Base-by-base conservation (phyloP, 1,140 invertebrate species). In the Wiebesia pumilae region DNA sequence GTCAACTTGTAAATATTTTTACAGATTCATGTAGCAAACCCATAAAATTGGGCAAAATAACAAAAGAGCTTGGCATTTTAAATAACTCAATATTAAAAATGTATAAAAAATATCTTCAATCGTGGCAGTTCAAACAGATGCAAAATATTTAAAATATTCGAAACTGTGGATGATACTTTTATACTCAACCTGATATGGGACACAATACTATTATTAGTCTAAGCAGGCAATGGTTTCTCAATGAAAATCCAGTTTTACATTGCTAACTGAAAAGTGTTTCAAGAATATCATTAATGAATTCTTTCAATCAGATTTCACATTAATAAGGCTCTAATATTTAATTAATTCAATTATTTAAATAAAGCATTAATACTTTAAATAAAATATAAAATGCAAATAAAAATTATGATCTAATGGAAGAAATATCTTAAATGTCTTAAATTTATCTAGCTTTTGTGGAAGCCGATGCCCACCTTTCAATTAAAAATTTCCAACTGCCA, bases 381-480 rank as follows among this genome's bases (percentile, higher is more conserved):
- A 62, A 69, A 75, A 83, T 54, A 83, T 40, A 47, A 69, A 65
- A 80, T 54, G 1, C 0, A n/a, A 51, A 54, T 71, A 51, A 84
- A 71, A 71, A 67, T 38, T 69, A 51, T 71, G 19, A 73, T 1
- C 12, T 27, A 77, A 40, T 77, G 12, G 2, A 82, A 43, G 9
- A 82, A 82, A 51, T 71, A 47, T 38, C 12, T 21, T 43, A 21
- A 65, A 65, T 80, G n/a, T 35, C 33, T 30, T 83, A 85, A 40
- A 87, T 67, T 83, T 40, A 62, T 81, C 67, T 85, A 85, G 80
- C 58, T 16, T 24, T 75, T 10, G 24, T 86, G 43, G 88, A 80
- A 84, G 85, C 87, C 89, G 75, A 90, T 83, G 89, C 91, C 90
- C 90, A 93, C 91, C 91, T 92, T 88, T 90, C 75, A 87, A 78